Evolutionary conservation across 2,113 vertebrate species (phyloP).

Genomic region (Phaetusa simplex): DNA sequence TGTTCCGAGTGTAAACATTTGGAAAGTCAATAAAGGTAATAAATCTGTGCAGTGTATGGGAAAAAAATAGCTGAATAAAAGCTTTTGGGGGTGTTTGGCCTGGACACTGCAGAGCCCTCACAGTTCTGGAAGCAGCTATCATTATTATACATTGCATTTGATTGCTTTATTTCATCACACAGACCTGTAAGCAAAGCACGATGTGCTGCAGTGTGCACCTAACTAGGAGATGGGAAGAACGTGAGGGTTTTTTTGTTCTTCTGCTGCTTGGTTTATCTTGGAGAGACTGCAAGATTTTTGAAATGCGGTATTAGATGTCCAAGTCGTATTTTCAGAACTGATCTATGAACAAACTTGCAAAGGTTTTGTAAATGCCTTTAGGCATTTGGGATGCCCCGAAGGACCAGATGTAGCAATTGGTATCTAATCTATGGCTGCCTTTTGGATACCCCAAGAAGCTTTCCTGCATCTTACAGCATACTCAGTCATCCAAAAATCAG

Average conservation of each 20-base stretch:
- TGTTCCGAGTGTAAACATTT: slow-evolving; percentile 51
- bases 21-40: slow-evolving; percentile 57
- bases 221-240: not conserved
- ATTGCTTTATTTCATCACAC: slow-evolving; percentile 22
- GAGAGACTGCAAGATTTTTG: not conserved
- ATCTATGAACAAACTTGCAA: not conserved
- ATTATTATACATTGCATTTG: slow-evolving; percentile 19
- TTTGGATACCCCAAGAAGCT: not conserved
- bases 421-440: not conserved
- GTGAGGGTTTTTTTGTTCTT: not conserved
- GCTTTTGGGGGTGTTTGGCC: slow-evolving; percentile 9
- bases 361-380: not conserved
- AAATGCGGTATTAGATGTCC: not conserved
- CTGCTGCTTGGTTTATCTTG: not conserved
- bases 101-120: not conserved
- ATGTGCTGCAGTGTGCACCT: slow-evolving; percentile 20
- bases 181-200: not conserved
- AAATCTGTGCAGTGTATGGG: not conserved
- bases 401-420: not conserved
- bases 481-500: not conserved
- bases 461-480: not conserved
- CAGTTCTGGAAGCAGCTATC: slow-evolving; percentile 19
- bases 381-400: not conserved
- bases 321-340: not conserved
- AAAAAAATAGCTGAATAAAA: slow-evolving; percentile 37